phyloP scores from a whole-genome alignment of 2,113 vertebrate genomes.

The Helogale parvula region DNA sequence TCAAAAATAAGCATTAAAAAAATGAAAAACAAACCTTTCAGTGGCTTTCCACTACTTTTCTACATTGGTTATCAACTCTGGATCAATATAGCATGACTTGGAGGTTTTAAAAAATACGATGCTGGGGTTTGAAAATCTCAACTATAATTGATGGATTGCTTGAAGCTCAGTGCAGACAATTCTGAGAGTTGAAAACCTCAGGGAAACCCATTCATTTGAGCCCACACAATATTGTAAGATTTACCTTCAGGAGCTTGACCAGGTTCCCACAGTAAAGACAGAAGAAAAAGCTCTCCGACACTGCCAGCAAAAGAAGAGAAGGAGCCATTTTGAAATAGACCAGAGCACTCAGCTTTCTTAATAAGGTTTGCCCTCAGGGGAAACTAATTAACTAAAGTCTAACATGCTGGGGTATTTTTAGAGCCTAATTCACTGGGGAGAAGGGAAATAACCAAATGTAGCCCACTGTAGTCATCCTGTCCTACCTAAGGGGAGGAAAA shows the following conservation, averaged over 20 bases:
- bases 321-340: neutral
- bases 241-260: neutral
- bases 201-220: neutral
- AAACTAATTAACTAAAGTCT: neutral
- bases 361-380: neutral
- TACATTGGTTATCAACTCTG: neutral
- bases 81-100: neutral
- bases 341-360: neutral
- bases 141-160: neutral
- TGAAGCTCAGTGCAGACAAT: neutral
- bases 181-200: neutral
- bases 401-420: neutral
- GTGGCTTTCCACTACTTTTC: neutral
- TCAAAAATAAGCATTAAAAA: too few relatives aligned
- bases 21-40: too few relatives aligned
- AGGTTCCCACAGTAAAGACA: neutral
- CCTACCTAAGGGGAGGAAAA: neutral
- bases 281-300: neutral
- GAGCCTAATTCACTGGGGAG: neutral
- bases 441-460: neutral
- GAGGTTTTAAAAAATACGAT: neutral
- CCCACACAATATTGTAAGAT: neutral
- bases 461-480: neutral
- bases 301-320: neutral
- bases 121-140: neutral